Conservation (phyloP, 2,888 invertebrate species). For the Drosophila merina region DNA sequence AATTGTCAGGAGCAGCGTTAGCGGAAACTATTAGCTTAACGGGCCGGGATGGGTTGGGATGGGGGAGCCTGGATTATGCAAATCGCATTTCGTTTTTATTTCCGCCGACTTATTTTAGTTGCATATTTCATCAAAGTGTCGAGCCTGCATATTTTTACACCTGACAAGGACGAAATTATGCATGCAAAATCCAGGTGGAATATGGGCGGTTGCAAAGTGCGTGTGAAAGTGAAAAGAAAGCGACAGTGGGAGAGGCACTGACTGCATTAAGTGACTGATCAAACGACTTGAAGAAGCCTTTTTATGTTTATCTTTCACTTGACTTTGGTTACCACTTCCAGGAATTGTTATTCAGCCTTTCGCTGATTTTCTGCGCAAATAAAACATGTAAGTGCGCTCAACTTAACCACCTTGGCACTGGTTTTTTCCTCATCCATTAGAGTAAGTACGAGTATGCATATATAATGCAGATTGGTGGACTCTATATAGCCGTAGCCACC, state of each 20-base stretch:
- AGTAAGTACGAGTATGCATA: neutral
- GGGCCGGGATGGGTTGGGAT: neutral
- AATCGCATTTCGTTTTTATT: conserved; percentile 45
- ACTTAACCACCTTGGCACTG: conserved; percentile 24
- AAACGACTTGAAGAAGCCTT: conserved; percentile 63
- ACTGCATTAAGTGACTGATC: conserved; percentile 64
- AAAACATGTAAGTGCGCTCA: conserved; percentile 50
- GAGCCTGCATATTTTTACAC: conserved; percentile 72
- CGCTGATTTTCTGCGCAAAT: conserved; percentile 66
- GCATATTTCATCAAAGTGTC: conserved; percentile 74
- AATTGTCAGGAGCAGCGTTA: conserved; percentile 37
- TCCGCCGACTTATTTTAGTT: conserved; percentile 43
- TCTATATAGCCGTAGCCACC: conserved; percentile 12
- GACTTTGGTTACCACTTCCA: conserved; percentile 29
- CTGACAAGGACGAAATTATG: conserved; percentile 64
- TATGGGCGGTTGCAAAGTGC: conserved; percentile 26
- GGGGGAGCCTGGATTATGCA: conserved; percentile 47
- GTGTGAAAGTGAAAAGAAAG: conserved; percentile 3
- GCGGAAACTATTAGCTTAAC: conserved; percentile 57
- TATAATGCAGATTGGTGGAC: conserved; percentile 4
- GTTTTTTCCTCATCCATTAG: neutral
- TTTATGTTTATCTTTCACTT: conserved; percentile 52
- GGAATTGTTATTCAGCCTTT: conserved; percentile 23
- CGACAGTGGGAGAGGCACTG: conserved; percentile 7
- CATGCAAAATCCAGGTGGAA: conserved; percentile 67